These are phyloP conservation scores for Hetaerina titia DNA, from an alignment of 2,888 invertebrate genomes.

Conservation along the genomic window DNA sequence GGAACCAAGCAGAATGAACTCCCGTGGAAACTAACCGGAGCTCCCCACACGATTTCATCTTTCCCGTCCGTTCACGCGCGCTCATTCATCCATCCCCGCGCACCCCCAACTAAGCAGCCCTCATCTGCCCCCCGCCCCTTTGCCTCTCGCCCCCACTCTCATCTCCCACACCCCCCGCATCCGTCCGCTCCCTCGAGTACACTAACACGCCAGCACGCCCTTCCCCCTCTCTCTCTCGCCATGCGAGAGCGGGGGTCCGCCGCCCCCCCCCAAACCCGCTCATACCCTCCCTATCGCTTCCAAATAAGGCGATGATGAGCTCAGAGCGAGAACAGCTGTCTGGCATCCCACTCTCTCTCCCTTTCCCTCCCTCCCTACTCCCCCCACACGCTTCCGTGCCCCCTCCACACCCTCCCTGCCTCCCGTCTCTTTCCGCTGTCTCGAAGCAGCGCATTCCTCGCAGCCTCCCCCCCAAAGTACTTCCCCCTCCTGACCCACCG, in stretches of 20 bases:
- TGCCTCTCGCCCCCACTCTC: not conserved
- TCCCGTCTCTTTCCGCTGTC: not conserved
- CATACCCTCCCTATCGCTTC: conserved; percentile 36
- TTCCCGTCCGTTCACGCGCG: not conserved
- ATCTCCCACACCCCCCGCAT: not conserved
- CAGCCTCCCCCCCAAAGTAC: not conserved
- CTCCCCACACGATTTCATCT: not conserved
- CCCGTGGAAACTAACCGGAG: too few relatives aligned
- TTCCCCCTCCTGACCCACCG: not conserved
- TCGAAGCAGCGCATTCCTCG: not conserved
- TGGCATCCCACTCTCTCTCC: not conserved
- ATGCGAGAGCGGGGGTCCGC: not conserved
- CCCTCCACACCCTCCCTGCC: not conserved
- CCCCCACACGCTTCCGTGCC: not conserved
- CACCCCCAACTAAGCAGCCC: not conserved
- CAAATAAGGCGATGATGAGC: conserved; percentile 63
- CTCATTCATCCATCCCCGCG: not conserved
- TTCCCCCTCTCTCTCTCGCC: not conserved
- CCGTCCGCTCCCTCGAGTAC: not conserved
- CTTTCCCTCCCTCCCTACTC: not conserved
- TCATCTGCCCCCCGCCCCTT: not conserved
- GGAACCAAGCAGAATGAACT: too few relatives aligned
- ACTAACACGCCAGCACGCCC: not conserved
- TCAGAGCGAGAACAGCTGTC: conserved; percentile 61
- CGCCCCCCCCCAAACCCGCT: not conserved